Conservation (phyloP, 1,140 invertebrate genomes). For the Conus ventricosus region DNA sequence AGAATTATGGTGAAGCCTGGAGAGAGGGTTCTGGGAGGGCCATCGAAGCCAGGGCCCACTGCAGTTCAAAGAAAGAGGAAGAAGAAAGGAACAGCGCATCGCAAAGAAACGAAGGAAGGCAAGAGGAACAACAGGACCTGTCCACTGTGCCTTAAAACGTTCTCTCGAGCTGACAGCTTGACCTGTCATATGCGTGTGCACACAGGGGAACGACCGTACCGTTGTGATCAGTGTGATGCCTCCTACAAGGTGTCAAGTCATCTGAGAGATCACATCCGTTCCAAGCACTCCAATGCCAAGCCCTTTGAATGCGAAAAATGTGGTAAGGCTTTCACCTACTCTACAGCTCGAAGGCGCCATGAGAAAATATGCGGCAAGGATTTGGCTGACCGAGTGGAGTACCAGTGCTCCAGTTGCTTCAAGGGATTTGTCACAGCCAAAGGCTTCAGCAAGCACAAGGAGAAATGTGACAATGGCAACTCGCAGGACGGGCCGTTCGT, state of each 20-base stretch:
- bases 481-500: neutral
- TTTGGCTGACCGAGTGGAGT: slow-evolving; percentile 2
- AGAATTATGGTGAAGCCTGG: neutral
- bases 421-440: slow-evolving; percentile 3
- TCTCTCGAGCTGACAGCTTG: neutral
- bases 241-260: slow-evolving; percentile 16
- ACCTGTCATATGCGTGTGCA: slow-evolving; percentile 19
- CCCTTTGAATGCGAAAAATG: neutral
- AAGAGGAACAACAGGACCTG: neutral
- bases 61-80: neutral
- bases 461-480: neutral
- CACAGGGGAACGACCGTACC: neutral
- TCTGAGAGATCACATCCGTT: neutral
- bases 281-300: neutral
- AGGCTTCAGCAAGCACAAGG: neutral
- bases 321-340: neutral
- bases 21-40: neutral
- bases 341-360: neutral
- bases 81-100: neutral
- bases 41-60: too few species aligned
- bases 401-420: neutral
- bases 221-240: neutral
- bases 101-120: neutral
- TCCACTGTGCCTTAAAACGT: neutral
- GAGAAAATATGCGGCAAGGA: slow-evolving; percentile 12